Percentiles rank a stretch among this genome's conserved stretches.
Conservation (phyloP, 2,113 vertebrate species). For the Perca fluviatilis region DNA sequence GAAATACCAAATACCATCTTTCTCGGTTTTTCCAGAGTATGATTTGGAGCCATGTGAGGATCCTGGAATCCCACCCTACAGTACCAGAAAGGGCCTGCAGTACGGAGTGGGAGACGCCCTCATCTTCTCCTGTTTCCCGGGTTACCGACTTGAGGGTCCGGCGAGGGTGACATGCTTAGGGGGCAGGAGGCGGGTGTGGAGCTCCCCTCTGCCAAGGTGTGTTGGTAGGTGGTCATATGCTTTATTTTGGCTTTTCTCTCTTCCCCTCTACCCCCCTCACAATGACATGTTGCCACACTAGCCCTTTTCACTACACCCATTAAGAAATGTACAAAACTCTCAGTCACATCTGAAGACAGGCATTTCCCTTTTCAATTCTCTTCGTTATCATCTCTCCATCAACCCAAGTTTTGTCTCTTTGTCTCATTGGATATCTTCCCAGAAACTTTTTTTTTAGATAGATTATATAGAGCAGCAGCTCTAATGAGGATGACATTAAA, state of each 20-base stretch:
- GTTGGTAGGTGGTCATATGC: slow-evolving; percentile 99
- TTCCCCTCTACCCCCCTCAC: slow-evolving; percentile 7
- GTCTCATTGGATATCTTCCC: slow-evolving; percentile 54
- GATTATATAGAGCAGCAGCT: slow-evolving; percentile 34
- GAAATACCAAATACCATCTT: not conserved
- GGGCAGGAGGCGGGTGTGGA: slow-evolving; percentile 98
- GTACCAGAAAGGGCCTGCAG: slow-evolving; percentile 94
- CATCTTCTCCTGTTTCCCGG: slow-evolving; percentile 97
- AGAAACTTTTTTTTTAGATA: slow-evolving; percentile 37
- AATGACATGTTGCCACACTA: not conserved
- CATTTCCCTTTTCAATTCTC: slow-evolving; percentile 38
- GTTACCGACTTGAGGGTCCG: slow-evolving; percentile 96
- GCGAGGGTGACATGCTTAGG: slow-evolving; percentile 95
- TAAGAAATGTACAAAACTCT: slow-evolving; percentile 26
- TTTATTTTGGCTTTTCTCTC: slow-evolving; percentile 88
- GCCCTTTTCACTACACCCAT: slow-evolving; percentile 13
- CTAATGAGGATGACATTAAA: slow-evolving; percentile 59
- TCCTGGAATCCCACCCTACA: slow-evolving; percentile 93
- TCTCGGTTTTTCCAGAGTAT: slow-evolving; percentile 85
- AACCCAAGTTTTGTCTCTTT: slow-evolving; percentile 24
- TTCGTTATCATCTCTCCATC: slow-evolving; percentile 38
- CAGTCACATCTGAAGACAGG: slow-evolving; percentile 13
- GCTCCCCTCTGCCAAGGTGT: slow-evolving; percentile 99
- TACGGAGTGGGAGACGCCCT: slow-evolving; percentile 94
- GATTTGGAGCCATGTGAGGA: slow-evolving; percentile 97